Evolutionary conservation across 2,113 vertebrate species (phyloP).

Genomic region (Engystomops pustulosus): DNA sequence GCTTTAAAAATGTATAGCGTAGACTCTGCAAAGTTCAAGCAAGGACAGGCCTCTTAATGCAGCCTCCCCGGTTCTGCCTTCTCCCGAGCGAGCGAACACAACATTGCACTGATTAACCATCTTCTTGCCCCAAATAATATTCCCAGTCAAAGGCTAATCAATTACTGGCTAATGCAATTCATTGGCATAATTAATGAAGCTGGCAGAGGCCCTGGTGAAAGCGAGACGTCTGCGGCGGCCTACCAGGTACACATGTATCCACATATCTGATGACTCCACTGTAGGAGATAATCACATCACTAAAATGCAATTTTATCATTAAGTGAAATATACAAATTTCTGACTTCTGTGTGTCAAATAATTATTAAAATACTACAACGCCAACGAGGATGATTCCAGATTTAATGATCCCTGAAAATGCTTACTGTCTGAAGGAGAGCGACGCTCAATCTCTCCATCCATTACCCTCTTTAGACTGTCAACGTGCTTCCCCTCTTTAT

Average conservation of each 20-base stretch:
- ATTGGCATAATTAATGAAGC: constrained; percentile 7
- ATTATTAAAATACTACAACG: constrained; percentile 37
- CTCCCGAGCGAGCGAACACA: background rate
- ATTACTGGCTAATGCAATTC: constrained; percentile 20
- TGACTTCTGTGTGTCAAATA: constrained; percentile 13
- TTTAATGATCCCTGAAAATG: constrained; percentile 56
- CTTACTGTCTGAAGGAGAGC: constrained; percentile 24
- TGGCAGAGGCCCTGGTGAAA: background rate
- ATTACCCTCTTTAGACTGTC: constrained; percentile 34
- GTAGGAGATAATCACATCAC: constrained; percentile 28
- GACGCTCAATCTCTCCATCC: constrained; percentile 24
- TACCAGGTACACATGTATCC: background rate
- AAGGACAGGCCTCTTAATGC: constrained; percentile 32
- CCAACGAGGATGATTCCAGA: constrained; percentile 20
- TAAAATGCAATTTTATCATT: constrained; percentile 43
- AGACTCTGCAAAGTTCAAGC: constrained; percentile 38
- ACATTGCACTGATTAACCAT: background rate
- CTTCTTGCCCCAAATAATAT: constrained; percentile 16
- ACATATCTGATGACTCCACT: background rate
- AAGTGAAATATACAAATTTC: constrained; percentile 42
- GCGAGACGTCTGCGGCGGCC: background rate
- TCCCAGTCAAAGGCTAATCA: constrained; percentile 31
- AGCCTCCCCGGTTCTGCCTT: background rate
- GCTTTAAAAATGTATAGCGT: constrained; percentile 41
- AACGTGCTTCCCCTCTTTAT: constrained; percentile 19